Base-by-base conservation (phyloP, 2,113 vertebrate species). In the Chauna torquata region DNA sequence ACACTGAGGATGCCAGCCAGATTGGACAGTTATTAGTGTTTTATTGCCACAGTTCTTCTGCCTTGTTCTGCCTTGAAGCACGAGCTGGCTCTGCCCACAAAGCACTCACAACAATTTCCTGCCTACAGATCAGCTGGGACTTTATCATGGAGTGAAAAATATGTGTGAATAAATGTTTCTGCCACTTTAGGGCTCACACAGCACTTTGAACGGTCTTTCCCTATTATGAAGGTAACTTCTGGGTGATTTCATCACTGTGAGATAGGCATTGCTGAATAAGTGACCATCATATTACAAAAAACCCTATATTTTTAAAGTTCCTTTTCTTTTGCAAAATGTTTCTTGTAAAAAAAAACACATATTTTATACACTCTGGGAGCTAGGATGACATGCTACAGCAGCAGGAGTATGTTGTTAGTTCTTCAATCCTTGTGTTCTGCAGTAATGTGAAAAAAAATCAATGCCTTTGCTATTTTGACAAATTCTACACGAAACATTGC, bases 401-500 rank as follows among this genome's bases (percentile, higher is more conserved):
- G 45, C 47, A 88, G 62, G 52, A 85, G 36, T 34, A 70, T 1
- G 1, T 65, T 87, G 57, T 22, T 70, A 15, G 44, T 78, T 70
- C 86, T 79, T 74, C 55, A 40, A 42, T 82, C 92, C 91, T 86
- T 3, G 24, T 69, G 68, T 66, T 94, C 64, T 82, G 82, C 81
- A 86, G 75, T 82, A 86, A 92, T 59, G 47, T 14, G 78, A 58
- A 94, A 83, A 88, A 93, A 91, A 94, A 86, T 81, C 89, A 42
- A 83, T 92, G 77, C 61, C 61, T 94, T 62, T 57, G 58, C 42
- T 93, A 92, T 61, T 90, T 59, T 28, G 75, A 90, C 38, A 81
- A 94, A 90, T 95, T 94, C 90, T 79, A 86, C 52, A 88, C 45
- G 76, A 95, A 90, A 66, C 38, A 76, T 18, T 79, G 77, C 81